Evolutionary conservation across 2,113 vertebrate genomes (phyloP), one percentile per base, ranked within the genome.

Genomic region (Isichthys henryi): DNA sequence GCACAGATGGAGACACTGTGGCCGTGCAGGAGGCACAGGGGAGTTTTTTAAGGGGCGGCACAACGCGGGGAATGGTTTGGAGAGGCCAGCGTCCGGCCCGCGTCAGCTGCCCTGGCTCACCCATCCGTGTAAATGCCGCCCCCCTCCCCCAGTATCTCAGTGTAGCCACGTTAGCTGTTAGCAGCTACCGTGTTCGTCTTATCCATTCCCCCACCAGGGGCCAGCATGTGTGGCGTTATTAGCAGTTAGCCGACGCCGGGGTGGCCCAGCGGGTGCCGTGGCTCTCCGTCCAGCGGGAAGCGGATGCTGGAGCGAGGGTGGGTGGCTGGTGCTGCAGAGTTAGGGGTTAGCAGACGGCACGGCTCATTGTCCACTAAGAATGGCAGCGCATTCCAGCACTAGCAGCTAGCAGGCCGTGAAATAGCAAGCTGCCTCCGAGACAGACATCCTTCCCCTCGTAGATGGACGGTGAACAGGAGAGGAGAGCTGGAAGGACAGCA

Each of bases 371-470:
- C 95, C 95, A 93, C 95, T 95, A 95, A 95, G 95, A 95, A 95
- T 94, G 94, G 88, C 94, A 94, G 93, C 94, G 93, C 96, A 96
- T 97, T 96, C 96, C 95, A 89, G 95, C 95, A 96, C 98, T 97
- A 97, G 96, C 94, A 96, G 95, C 97, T 97, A 98, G 97, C 97
- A 97, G 97, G 97, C 96, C 96, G 96, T 97, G 97, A 98, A 98
- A 97, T 97, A 96, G 95, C 96, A 95, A 96, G 95, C 97, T 96
- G 96, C 97, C 97, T 96, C 92, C 92, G 93, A 96, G 97, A 97
- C 95, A 92, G 95, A 93, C 95, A 94, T 95, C 94, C 96, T 96
- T 96, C 97, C 95, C 95, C 96, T 95, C 96, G 0, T 48, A 10
- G 85, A 53, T 35, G 85, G 11, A 17, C 94, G 96, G 95, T 87